Conservation (phyloP, 53 echinoderm and acorn worm genomes). For the Actinopyga echinites region DNA sequence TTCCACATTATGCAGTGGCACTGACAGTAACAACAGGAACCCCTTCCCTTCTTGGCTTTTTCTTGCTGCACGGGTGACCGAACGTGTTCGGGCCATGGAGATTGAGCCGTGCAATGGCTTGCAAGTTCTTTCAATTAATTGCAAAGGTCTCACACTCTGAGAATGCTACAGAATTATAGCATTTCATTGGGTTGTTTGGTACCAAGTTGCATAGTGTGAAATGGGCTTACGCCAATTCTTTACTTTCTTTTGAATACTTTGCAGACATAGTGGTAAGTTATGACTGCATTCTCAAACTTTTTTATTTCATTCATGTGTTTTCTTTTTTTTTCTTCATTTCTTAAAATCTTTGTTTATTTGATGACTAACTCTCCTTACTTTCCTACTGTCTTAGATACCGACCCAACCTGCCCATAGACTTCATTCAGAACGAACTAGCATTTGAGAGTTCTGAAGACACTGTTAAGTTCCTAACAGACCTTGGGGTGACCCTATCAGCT, state of each 20-base stretch:
- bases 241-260: constrained; percentile 7
- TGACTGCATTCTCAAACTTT: constrained; percentile 16
- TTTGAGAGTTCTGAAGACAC: constrained; percentile 79
- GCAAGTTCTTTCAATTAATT: too few species aligned
- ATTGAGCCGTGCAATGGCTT: too few species aligned
- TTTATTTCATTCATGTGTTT: background rate
- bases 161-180: too few species aligned
- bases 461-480: constrained; percentile 73
- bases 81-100: too few species aligned
- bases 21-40: too few species aligned
- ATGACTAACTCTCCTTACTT: constrained; percentile 44
- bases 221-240: background rate
- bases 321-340: background rate
- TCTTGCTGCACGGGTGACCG: too few species aligned
- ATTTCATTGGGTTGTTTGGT: too few species aligned
- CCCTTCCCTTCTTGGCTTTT: too few species aligned
- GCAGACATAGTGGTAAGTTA: constrained; percentile 12
- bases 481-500: constrained; percentile 63
- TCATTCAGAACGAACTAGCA: constrained; percentile 77
- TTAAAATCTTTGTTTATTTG: background rate
- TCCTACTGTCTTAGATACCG: constrained; percentile 72
- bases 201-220: too few species aligned
- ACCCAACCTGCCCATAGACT: constrained; percentile 76
- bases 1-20: too few species aligned
- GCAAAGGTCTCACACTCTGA: too few species aligned